phyloP scores from a whole-genome alignment of 2,888 invertebrate genomes.

The Pyrgus malvae region DNA sequence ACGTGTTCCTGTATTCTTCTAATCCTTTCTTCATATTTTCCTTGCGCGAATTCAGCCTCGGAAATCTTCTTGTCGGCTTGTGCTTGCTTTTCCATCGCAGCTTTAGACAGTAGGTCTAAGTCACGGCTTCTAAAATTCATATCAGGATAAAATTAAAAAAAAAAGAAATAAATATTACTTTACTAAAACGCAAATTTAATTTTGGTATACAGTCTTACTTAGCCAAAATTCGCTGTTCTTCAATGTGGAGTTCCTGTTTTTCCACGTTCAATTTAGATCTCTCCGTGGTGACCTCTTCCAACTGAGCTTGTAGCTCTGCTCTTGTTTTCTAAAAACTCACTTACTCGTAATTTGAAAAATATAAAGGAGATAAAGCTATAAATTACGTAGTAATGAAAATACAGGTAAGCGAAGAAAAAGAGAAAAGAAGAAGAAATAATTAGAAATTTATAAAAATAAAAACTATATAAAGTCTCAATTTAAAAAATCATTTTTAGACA shows the following conservation, averaged over 20 bases:
- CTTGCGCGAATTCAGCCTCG: constrained; percentile 78
- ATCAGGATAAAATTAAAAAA: background rate
- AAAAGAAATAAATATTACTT: background rate
- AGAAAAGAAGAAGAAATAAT: background rate
- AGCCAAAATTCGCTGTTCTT: constrained; percentile 66
- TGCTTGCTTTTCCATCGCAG: constrained; percentile 81
- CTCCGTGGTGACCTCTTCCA: constrained; percentile 69
- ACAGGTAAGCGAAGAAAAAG: background rate
- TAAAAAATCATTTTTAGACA: no score
- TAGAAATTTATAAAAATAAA: no score
- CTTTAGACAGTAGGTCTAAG: constrained; percentile 78
- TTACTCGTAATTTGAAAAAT: no score
- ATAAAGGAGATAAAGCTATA: no score
- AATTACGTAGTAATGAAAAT: no score
- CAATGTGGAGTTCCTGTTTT: constrained; percentile 69
- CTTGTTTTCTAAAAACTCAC: constrained; percentile 65
- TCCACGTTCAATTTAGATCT: constrained; percentile 63
- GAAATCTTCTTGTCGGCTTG: constrained; percentile 79
- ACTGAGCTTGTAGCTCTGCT: constrained; percentile 64
- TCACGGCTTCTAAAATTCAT: constrained; percentile 62
- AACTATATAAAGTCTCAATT: no score
- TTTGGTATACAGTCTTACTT: constrained; percentile 51
- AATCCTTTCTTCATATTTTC: constrained; percentile 81
- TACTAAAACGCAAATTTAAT: background rate
- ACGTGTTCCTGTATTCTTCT: constrained; percentile 81